Conservation (phyloP, 2,888 invertebrate genomes). For the Pyrrhosoma nymphula region DNA sequence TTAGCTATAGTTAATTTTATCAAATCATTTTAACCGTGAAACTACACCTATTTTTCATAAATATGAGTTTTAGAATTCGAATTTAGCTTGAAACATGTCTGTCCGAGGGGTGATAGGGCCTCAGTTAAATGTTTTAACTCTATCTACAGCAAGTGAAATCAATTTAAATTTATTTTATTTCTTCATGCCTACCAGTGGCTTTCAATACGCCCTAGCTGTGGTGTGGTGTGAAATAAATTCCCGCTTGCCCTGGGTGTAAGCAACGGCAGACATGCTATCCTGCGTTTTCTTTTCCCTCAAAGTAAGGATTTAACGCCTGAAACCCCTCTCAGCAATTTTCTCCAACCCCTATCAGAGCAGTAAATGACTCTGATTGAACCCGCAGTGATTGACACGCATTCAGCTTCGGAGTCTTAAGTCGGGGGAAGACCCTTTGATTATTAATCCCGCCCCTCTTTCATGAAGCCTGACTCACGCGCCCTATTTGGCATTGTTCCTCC, state of each 20-base stretch:
- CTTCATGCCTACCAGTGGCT: too few relatives aligned
- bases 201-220: too few relatives aligned
- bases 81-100: too few relatives aligned
- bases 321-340: neutral
- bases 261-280: neutral
- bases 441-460: conserved; percentile 7
- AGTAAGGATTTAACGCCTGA: neutral
- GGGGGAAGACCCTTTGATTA: neutral
- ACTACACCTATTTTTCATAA: too few relatives aligned
- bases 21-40: too few relatives aligned
- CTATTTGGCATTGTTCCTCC: neutral
- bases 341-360: neutral
- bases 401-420: neutral
- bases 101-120: too few relatives aligned
- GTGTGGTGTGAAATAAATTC: too few relatives aligned
- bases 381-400: neutral
- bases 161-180: too few relatives aligned
- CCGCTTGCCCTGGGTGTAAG: neutral
- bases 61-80: too few relatives aligned
- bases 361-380: neutral
- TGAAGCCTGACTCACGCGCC: neutral
- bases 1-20: too few relatives aligned
- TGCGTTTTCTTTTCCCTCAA: neutral
- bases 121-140: too few relatives aligned
- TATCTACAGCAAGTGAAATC: too few relatives aligned